phyloP scores from a whole-genome alignment of 2,113 vertebrate genomes.

The Eublepharis macularius region DNA sequence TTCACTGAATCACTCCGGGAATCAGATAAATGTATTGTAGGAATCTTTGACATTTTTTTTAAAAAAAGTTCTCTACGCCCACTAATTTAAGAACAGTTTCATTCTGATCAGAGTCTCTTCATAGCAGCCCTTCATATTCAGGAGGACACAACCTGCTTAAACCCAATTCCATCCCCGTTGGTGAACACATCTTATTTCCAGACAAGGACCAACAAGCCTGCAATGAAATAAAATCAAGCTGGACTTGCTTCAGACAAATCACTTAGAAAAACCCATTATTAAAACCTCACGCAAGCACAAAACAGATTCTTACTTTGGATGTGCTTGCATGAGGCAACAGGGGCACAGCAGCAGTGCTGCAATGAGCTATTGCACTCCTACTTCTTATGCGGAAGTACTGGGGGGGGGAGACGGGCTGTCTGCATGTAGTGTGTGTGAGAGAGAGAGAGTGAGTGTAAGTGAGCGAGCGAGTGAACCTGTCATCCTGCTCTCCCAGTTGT shows the following conservation, averaged over 20 bases:
- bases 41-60: too few relatives aligned
- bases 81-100: slow-evolving; percentile 6
- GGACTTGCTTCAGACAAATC: background rate
- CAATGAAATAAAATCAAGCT: slow-evolving; percentile 1
- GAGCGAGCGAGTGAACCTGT: too few relatives aligned
- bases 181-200: background rate
- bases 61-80: background rate
- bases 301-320: background rate
- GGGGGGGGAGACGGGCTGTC: too few relatives aligned
- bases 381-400: background rate
- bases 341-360: background rate
- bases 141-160: background rate
- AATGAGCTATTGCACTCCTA: background rate
- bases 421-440: too few relatives aligned
- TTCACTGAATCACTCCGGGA: slow-evolving; percentile 21
- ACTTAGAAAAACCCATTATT: background rate
- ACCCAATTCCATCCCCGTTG: background rate
- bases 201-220: background rate
- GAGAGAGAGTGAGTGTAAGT: too few relatives aligned
- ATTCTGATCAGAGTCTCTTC: background rate
- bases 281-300: background rate
- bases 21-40: slow-evolving; percentile 35
- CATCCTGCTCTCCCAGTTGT: too few relatives aligned
- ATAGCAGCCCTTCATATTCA: slow-evolving; percentile 19
- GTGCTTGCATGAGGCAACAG: background rate